Base-by-base conservation (phyloP, 2,888 invertebrate species). In the Watsonalla binaria region DNA sequence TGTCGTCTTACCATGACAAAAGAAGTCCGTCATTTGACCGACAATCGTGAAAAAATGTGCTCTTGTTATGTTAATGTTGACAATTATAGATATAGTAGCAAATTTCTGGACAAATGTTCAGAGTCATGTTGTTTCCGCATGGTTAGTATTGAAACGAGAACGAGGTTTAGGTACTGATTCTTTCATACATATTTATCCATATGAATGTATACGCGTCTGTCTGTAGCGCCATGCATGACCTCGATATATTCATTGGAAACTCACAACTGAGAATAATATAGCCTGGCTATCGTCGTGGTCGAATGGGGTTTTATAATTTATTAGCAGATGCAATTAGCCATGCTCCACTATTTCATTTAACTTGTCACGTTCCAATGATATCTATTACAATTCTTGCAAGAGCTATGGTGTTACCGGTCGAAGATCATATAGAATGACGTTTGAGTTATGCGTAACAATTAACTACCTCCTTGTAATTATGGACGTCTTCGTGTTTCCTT, bases 1-100 rank as follows among this genome's bases (percentile, higher is more conserved):
- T 80, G 64, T 66, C 73, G 72, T 72, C 70, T 84, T 84, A 76
- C 58, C 83, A 84, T 86, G 59, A 86, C 82, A 86, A 87, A 80
- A 64, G 65, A 57, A 63, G 72, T 68, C 72, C 66, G 73, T 70
- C 74, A 70, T 76, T 75, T 72, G 76, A 65, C 74, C 70, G 74
- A 73, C 75, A 76, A 65, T 68, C 69, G 63, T 68, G 72, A 74
- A 74, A 80, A 74, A 78, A 78, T 74, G 61, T 57, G 65, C 62
- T 70, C 63, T 80, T 80, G 78, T 84, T 78, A 82, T 80, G 78
- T 70, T 78, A 82, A 85, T 79, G 59, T 63, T 59, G 65, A 61
- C 72, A 72, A 78, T 81, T 67, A 68, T 66, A 74, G 67, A 71
- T 70, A 62, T 63, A 63, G 66, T 63, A 56, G 58, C 63, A 65